Evolutionary conservation across 2,797 vertebrate species (phyloP).

Genomic region (Geotria australis): DNA sequence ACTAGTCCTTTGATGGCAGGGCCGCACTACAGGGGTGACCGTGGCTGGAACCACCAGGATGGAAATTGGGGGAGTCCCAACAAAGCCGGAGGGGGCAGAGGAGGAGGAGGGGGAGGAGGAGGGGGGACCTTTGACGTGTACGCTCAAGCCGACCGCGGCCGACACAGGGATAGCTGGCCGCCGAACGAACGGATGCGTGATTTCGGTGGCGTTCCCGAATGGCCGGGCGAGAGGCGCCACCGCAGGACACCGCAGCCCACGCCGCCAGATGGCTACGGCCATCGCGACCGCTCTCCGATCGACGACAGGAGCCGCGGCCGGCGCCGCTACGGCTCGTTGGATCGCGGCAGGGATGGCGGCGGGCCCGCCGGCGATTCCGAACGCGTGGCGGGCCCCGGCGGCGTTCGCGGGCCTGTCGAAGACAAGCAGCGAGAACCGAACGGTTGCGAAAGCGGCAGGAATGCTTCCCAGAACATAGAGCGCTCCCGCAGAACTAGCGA

Average conservation of each 20-base stretch:
- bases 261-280: background rate
- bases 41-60: background rate
- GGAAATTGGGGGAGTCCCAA: background rate
- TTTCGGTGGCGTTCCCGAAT: background rate
- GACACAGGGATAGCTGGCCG: background rate
- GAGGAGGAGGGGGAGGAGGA: too few species aligned
- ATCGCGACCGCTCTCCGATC: background rate
- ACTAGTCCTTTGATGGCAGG: background rate
- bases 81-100: background rate
- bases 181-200: background rate
- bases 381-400: slow-evolving; percentile 10
- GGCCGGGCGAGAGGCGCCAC: background rate
- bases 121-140: background rate
- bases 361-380: slow-evolving; percentile 48
- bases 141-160: background rate
- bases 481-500: background rate
- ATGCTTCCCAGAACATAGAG: background rate
- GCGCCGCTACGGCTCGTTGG: background rate
- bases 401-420: background rate
- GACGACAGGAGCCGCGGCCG: background rate
- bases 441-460: background rate
- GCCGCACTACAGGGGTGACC: background rate
- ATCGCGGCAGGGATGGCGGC: slow-evolving; percentile 35
- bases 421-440: background rate
- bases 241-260: background rate